Evolutionary conservation across 2,113 vertebrate genomes (phyloP), one percentile per base, ranked within the genome.

Genomic region (Tyto alba): DNA sequence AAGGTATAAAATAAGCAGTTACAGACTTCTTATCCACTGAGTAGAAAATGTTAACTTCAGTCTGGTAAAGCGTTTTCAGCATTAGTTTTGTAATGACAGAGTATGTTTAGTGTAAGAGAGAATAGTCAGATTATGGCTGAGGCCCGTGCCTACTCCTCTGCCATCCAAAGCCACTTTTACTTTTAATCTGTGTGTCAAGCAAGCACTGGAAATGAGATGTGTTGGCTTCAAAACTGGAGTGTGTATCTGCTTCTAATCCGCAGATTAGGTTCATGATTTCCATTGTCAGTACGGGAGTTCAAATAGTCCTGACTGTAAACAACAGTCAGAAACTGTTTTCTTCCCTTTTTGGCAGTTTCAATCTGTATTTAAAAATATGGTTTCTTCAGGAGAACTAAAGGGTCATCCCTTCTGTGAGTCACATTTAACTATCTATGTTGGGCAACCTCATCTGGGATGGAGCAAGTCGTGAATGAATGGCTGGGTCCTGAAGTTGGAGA

Each of bases 1-100:
- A 88, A 77, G 77, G 78, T 91, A 89, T 95, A 91, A 95, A 96
- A 94, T 92, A 87, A 91, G 85, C 78, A 41, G 91, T 89, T 91
- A 75, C 0, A 92, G 92, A 85, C 92, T 93, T 92, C 47, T 75
- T 91, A 21, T 89, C 76, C 32, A 29, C 77, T 41, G 80, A 95
- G 66, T 41, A 76, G 69, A 89, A 87, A 93, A 90, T 29, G 73
- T 95, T 92, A 96, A 95, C 80, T 87, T 75, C 64, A 67, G 22
- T 69, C 84, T 85, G 69, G 76, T 93, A 75, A 75, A 87, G 34
- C 8, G 26, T 57, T 89, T 78, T 64, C 76, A 87, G 86, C 34
- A 14, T 89, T 29, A 50, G 26, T 85, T 95, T 86, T 92, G 64
- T 92, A 67, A 48, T 22, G 13, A 12, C 32, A 4, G 6, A 10